A percentile compares a stretch with the other conserved stretches of the same genome.
Conservation (phyloP, 2,113 vertebrate genomes). For the Oncorhynchus mykiss region DNA sequence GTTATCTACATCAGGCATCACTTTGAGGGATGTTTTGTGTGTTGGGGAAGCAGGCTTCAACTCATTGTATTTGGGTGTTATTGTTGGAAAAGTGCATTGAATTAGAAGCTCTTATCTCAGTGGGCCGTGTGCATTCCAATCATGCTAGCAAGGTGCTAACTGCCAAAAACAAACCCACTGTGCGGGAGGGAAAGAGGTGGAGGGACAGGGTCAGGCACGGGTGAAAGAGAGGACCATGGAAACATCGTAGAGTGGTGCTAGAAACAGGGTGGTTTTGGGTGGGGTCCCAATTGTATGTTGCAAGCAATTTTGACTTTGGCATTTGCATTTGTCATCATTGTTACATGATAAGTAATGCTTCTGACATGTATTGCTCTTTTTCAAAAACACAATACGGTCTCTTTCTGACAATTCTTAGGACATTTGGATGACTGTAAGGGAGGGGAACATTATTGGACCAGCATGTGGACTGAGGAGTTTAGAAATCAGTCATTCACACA, state of each 20-base stretch:
- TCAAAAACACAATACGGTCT: too few species aligned
- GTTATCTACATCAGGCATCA: not conserved
- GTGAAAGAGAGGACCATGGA: not conserved
- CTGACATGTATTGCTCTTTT: too few species aligned
- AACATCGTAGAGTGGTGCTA: conserved; percentile 9
- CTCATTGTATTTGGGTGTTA: not conserved
- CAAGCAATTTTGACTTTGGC: conserved; percentile 7
- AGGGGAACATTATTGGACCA: conserved; percentile 3
- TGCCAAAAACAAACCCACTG: conserved; percentile 47
- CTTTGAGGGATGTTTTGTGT: not conserved
- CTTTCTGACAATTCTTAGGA: not conserved
- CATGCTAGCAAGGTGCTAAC: not conserved
- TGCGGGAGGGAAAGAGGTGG: not conserved
- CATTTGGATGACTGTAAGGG: conserved; percentile 22
- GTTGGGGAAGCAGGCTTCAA: not conserved
- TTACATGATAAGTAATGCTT: not conserved
- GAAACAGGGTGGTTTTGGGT: not conserved
- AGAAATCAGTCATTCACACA: conserved; percentile 8
- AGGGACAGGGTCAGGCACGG: not conserved
- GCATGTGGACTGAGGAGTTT: conserved; percentile 18
- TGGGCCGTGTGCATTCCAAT: conserved; percentile 28
- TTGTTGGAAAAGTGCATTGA: conserved; percentile 23
- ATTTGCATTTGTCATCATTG: conserved; percentile 15
- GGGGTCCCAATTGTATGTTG: not conserved
- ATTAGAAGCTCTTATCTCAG: conserved; percentile 36